Evolutionary conservation across 2,888 invertebrate genomes (phyloP).

Genomic region (Noctuana brunneofusca): DNA sequence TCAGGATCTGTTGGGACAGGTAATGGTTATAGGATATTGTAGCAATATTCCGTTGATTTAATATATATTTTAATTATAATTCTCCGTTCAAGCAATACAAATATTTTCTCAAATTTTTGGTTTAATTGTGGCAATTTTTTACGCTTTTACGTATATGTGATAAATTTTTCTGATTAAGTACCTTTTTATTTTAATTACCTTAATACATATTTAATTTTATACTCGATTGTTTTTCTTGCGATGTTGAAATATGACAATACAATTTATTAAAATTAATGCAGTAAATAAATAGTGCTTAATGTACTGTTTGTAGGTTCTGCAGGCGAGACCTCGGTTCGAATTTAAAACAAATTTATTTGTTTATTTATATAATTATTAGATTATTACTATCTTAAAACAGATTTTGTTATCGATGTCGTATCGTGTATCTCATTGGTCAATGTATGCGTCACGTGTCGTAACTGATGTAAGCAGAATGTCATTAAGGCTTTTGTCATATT

Average conservation of each 20-base stretch:
- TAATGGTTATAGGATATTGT: slow-evolving; percentile 5
- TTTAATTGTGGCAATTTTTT: slow-evolving; percentile 17
- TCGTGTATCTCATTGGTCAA: no score
- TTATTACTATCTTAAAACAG: no score
- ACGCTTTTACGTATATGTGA: slow-evolving; percentile 32
- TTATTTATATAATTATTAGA: no score
- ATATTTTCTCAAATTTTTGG: slow-evolving; percentile 14
- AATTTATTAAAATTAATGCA: background rate
- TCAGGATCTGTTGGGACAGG: slow-evolving; percentile 2
- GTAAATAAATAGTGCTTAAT: no score
- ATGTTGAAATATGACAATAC: slow-evolving; percentile 3
- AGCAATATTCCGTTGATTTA: slow-evolving; percentile 15
- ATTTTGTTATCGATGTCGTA: no score
- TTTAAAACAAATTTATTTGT: no score
- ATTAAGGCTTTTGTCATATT: slow-evolving; percentile 8
- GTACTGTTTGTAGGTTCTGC: no score
- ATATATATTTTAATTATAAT: slow-evolving; percentile 26
- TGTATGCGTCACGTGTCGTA: no score
- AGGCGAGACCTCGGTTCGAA: no score
- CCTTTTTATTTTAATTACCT: slow-evolving; percentile 71
- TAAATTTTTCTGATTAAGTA: slow-evolving; percentile 54
- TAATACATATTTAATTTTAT: slow-evolving; percentile 50
- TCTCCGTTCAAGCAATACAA: slow-evolving; percentile 7
- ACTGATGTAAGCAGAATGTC: no score
- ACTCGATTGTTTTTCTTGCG: slow-evolving; percentile 19